Evolutionary conservation across 2,888 invertebrate genomes (phyloP), one percentile per base, ranked within the genome.

Genomic region (Ophonus ardosiacus): DNA sequence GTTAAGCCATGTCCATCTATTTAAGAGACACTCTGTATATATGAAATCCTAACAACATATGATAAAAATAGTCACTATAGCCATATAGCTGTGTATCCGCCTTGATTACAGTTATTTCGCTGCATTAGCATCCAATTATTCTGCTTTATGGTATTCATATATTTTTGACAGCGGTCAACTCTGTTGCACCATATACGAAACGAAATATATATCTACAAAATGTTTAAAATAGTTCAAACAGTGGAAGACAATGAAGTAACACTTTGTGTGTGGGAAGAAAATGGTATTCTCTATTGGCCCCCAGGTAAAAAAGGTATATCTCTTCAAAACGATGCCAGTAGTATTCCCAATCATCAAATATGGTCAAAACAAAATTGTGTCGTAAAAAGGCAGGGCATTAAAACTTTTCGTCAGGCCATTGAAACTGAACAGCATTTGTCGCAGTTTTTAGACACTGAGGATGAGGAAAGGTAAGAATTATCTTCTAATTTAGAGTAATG

Each of bases 301-400:
- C 65, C 31, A 24, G 65, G 65, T 31, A 65, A 65, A 65, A 65
- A 65, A 18, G 65, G 65, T 18, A 65, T 65, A n/a, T 65, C 21
- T 17, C 31, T 65, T 7, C 7, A 21, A 65, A 65, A 65, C 4
- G 65, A 65, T 21, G 65, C 24, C 10, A 65, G 5, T 65, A 65
- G 65, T 21, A 65, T 21, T 18, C 65, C 65, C 7, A 65, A 65
- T 65, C 21, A 7, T 5, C 7, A 65, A 6, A 65, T 18, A 7
- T 65, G 65, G 65, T 65, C 65, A 10, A 65, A 65, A 31, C 65
- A 65, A 65, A 65, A 65, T 21, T 65, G 65, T 21, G 31, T 65
- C 5, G 65, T 65, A 2, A 65, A 65, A 65, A 65, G 18, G 18
- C 65, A 65, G 0, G 18, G 18, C 21, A 65, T 65, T 18, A 21